Conservation (phyloP, 2,797 vertebrate species). For the Betta splendens region DNA sequence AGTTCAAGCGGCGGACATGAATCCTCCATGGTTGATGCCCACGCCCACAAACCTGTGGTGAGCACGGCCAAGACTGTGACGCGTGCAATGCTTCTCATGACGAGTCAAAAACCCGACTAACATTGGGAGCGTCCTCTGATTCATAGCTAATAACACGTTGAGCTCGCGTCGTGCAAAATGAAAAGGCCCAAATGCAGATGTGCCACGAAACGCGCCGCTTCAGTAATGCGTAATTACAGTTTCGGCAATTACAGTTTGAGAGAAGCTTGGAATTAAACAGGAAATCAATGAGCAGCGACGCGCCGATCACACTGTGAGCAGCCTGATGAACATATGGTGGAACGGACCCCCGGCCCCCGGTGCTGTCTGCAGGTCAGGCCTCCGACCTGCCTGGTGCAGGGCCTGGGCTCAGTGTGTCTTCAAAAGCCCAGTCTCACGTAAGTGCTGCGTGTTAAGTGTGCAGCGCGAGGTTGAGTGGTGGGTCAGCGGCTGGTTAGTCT, state of each 20-base stretch:
- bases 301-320: slow-evolving; percentile 7
- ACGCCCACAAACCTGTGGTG: background rate
- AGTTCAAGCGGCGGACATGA: no score
- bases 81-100: no score
- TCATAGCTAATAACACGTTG: slow-evolving; percentile 69
- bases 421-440: slow-evolving; percentile 27
- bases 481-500: slow-evolving; percentile 53
- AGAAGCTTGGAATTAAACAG: slow-evolving; percentile 26
- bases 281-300: slow-evolving; percentile 13
- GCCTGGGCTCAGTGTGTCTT: slow-evolving; percentile 18
- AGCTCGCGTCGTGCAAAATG: slow-evolving; percentile 65
- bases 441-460: slow-evolving; percentile 41
- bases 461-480: slow-evolving; percentile 29
- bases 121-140: slow-evolving; percentile 51
- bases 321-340: background rate
- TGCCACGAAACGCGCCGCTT: slow-evolving; percentile 31
- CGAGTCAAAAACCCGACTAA: background rate
- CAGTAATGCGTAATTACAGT: slow-evolving; percentile 52
- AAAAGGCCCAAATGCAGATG: slow-evolving; percentile 57
- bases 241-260: slow-evolving; percentile 52
- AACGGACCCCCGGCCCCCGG: slow-evolving; percentile 6
- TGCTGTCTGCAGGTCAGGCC: slow-evolving; percentile 16
- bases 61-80: no score
- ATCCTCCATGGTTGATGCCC: no score
- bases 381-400: slow-evolving; percentile 22